Base-by-base conservation (phyloP, 2,797 vertebrate species). In the Graptemys geographica region DNA sequence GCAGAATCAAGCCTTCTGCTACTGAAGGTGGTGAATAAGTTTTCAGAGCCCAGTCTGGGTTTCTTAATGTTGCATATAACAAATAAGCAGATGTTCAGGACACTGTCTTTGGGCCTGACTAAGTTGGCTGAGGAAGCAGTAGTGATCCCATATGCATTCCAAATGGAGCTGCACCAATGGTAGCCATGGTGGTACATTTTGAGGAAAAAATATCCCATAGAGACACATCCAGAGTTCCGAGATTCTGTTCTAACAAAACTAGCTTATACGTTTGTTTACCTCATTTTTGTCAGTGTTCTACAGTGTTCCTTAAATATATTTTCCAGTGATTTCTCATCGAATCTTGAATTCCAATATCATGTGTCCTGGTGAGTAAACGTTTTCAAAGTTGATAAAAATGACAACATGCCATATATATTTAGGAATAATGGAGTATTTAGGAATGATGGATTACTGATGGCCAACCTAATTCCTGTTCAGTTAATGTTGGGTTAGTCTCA, bases 401-500 rank as follows among this genome's bases (percentile, higher is more conserved):
- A 81, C 59, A 49, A 21, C 47, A 27, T 93, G 72, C 56, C 0
- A 0, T n/a, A 23, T 69, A 6, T 12, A 5, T 83, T 89, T 89
- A 49, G 0, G 65, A 85, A 78, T 79, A 94, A 96, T 56, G 56
- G 41, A 83, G 18, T 93, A 51, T 51, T 51, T 51, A 51, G 51
- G 51, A 51, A 51, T 51, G 51, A 51, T 51, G 51, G 51, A 15
- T 51, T 94, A 88, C 5, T 59, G 69, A 57, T 84, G 79, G 84
- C 80, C 56, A 86, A 27, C 6, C 56, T 91, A 23, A 65, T 90
- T 96, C 55, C 81, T 47, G 44, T 93, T 95, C 57, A 84, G 92
- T 93, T 93, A 56, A 69, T 69, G 8, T 83, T 11, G 1, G 91
- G 76, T 94, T 80, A 59, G 7, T 87, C 52, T 44, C 41, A 69